These are phyloP conservation scores for Prunella himalayana DNA, from an alignment of 2,113 vertebrate species.

Conservation along the genomic window DNA sequence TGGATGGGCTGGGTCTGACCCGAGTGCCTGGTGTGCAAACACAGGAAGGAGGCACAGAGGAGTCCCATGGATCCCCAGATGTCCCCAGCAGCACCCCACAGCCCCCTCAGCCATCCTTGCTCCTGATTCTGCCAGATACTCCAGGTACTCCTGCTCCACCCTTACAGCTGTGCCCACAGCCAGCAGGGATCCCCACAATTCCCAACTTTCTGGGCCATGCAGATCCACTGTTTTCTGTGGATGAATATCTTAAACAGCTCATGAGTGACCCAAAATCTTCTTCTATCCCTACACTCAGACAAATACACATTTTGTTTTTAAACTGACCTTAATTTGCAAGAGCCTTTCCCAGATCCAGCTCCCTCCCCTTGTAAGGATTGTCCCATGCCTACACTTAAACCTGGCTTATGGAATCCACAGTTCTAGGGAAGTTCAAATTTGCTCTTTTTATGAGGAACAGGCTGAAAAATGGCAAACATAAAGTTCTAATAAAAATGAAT, in stretches of 20 bases:
- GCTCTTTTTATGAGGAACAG: background rate
- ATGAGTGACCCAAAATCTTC: background rate
- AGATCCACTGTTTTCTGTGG: background rate
- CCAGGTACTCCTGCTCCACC: background rate
- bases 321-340: background rate
- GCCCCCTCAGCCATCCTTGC: background rate
- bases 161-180: background rate
- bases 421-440: background rate
- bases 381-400: background rate
- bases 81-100: background rate
- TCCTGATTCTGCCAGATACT: background rate
- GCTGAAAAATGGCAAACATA: background rate
- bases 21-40: too few relatives aligned
- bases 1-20: background rate
- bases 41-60: background rate
- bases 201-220: background rate
- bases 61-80: background rate
- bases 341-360: background rate
- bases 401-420: background rate
- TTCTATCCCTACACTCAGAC: background rate
- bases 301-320: background rate
- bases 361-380: background rate
- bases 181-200: background rate
- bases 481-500: background rate
- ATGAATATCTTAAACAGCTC: background rate